Base-by-base conservation (phyloP, 2,113 vertebrate species). In the Arvicanthis niloticus region DNA sequence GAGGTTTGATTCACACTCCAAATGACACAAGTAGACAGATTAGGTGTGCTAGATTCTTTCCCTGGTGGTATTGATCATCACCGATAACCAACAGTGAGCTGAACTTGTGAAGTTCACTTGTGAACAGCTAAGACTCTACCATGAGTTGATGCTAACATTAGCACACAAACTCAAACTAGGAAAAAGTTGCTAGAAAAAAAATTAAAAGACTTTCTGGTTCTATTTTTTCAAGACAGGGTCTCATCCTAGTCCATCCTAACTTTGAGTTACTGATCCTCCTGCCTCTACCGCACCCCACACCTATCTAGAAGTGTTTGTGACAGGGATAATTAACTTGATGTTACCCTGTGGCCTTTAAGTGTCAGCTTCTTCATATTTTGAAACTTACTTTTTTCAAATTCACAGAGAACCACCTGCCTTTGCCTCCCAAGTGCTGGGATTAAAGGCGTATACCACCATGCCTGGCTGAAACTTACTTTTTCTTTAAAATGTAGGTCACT, bases 301-400 rank as follows among this genome's bases (percentile, higher is more conserved):
- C 48, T 48, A 53, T 9, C 16, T 26, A 78, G 34, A 80, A 40
- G 75, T 37, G 16, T 89, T 90, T 85, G n/a, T 87, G 75, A 65
- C 72, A 91, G 51, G 89, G 34, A 26, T 60, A 76, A 72, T 31
- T 31, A 53, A 53, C 45, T 42, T 76, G 51, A 95, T 22, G 60
- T 58, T 89, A 86, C 26, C 8, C 45, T 62, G 8, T 95, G 45
- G 31, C 78, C 42, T 91, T 78, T 91, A 58, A 91, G n/a, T 72
- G 91, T 85, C 67, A 95, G n/a, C 65, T 73, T 96, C 53, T 72
- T 80, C 11, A 62, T 86, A 56, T 72, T 92, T 85, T 90, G 65
- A 80, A 91, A 94, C 24, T 90, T 53, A 51, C 48, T 84, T 56
- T 88, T 40, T 90, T 62, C 60, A 62, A 24, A 8, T 24, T 60